phyloP scores from a whole-genome alignment of 2,113 vertebrate species.

The Gila orcuttii region DNA sequence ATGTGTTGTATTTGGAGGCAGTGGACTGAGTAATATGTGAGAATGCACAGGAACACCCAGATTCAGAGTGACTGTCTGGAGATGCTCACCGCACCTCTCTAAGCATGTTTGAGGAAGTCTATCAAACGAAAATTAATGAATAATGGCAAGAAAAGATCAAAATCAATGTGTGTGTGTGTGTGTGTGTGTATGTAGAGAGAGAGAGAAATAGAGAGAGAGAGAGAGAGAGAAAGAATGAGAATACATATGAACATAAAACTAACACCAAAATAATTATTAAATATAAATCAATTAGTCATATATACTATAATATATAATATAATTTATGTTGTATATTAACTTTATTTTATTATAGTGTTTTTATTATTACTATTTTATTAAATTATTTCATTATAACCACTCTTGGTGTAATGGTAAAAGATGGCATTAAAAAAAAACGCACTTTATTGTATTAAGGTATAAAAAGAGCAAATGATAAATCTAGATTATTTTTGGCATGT shows the following conservation, averaged over 20 bases:
- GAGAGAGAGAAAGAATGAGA: no score
- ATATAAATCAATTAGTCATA: no score
- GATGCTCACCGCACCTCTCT: slow-evolving; percentile 8
- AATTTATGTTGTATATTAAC: no score
- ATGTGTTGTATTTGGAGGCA: slow-evolving; percentile 48
- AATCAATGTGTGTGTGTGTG: no score
- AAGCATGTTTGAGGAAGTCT: background rate
- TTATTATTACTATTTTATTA: no score
- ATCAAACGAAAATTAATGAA: background rate
- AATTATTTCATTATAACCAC: no score
- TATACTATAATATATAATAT: no score
- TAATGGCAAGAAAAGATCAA: background rate
- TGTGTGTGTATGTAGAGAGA: no score
- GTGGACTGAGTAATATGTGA: slow-evolving; percentile 17
- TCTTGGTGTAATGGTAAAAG: background rate
- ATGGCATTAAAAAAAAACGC: background rate
- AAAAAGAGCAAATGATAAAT: background rate
- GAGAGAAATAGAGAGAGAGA: no score
- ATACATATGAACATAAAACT: no score
- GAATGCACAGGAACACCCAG: slow-evolving; percentile 31
- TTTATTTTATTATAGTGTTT: no score
- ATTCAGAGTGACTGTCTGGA: slow-evolving; percentile 8
- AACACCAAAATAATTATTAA: no score
- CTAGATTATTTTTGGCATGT: background rate
- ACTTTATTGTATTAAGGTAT: background rate